Evolutionary conservation across 2,113 vertebrate genomes (phyloP), one percentile per base, ranked within the genome.

Genomic region (Pelvicachromis taeniatus): DNA sequence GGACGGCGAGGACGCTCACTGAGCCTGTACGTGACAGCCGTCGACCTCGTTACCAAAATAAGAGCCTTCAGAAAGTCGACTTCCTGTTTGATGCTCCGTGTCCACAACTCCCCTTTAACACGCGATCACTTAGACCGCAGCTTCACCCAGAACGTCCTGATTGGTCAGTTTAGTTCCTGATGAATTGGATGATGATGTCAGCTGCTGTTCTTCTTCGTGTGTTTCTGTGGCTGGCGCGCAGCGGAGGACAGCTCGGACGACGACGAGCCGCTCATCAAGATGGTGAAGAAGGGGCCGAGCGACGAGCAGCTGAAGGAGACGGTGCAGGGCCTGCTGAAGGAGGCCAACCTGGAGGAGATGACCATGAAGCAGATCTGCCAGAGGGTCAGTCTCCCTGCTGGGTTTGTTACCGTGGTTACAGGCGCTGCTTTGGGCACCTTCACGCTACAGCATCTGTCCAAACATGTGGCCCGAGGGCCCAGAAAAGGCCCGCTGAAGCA

Each of bases 361-460:
- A 99, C 98, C 83, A 99, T 99, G 99, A 99, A 99, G 84, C 97
- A 98, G 87, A 97, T 99, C 89, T 99, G 97, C 92, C 97, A 98
- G 95, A 95, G 96, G 96, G 98, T 98, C n/a, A 48, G 79, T 61
- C 5, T 55, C 58, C 31, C 31, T 45, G 65, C 29, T 65, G 38
- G 10, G 16, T 40, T 7, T 68, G 12, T 68, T 40, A 68, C 61
- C n/a, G 13, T 40, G 61, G 61, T 68, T 68, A 68, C 35, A 68
- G 63, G 42, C 9, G 29, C 9, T 63, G 6, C 13, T 45, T 45
- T 14, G 4, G 29, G 10, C 29, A 33, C 29, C 29, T 2, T 61
- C 31, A 61, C 5, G 58, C 58, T 35, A 29, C 58, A 35, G 58
- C 31, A 35, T 29, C 31, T 61, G 59, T 63, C 17, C 10, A 1